Conservation (phyloP, 2,888 invertebrate species). For the Chrysotoxum bicinctum region DNA sequence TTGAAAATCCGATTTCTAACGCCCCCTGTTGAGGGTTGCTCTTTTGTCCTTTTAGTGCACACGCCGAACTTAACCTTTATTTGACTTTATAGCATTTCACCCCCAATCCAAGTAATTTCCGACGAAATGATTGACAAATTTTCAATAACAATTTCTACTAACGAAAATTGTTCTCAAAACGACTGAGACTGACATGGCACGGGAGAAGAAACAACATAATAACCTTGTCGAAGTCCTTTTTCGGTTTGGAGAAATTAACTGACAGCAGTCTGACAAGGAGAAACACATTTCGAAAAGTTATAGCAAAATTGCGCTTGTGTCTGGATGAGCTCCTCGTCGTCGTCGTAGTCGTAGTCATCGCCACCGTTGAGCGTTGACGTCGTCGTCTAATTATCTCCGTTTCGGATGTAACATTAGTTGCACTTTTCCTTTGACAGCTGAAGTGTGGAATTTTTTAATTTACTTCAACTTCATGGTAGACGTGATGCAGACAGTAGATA, state of each 20-base stretch:
- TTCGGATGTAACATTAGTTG: slow-evolving; percentile 61
- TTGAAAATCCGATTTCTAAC: slow-evolving; percentile 14
- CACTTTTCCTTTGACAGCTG: slow-evolving; percentile 61
- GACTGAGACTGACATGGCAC: no score
- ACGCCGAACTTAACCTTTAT: slow-evolving; percentile 34
- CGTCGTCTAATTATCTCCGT: slow-evolving; percentile 62
- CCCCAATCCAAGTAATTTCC: slow-evolving; percentile 5
- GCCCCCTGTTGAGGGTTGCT: slow-evolving; percentile 15
- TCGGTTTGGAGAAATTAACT: slow-evolving; percentile 25
- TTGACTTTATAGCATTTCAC: not conserved
- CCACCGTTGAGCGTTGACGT: not conserved
- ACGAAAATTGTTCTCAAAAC: not conserved
- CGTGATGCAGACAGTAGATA: slow-evolving; percentile 22
- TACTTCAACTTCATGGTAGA: slow-evolving; percentile 49
- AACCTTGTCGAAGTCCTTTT: slow-evolving; percentile 34
- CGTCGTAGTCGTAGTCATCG: not conserved
- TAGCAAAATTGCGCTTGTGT: slow-evolving; percentile 46
- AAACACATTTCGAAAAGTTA: slow-evolving; percentile 32
- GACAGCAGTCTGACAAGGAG: slow-evolving; percentile 51
- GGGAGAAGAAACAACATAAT: slow-evolving; percentile 19
- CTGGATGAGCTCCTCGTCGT: slow-evolving; percentile 20
- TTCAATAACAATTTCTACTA: slow-evolving; percentile 51
- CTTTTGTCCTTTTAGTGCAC: not conserved
- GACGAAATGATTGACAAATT: slow-evolving; percentile 68
- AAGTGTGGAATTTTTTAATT: slow-evolving; percentile 62